These are phyloP conservation scores for Dinocampus coccinellae DNA, from an alignment of 2,888 invertebrate species.

Conservation along the genomic window DNA sequence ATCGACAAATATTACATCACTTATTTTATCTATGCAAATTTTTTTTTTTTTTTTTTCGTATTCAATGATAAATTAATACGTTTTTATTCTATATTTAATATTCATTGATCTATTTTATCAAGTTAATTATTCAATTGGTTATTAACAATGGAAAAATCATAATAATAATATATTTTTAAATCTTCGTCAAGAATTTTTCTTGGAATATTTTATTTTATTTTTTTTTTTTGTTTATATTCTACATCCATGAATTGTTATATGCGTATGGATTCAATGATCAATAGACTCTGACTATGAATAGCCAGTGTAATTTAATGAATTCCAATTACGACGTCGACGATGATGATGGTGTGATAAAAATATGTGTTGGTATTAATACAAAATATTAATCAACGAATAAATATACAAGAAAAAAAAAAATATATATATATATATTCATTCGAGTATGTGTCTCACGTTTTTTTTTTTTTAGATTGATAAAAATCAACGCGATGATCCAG, in stretches of 20 bases:
- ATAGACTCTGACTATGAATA: neutral
- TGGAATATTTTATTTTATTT: neutral
- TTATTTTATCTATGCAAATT: slow-evolving; percentile 10
- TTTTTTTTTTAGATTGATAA: neutral
- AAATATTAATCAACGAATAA: neutral
- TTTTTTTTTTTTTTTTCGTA: neutral
- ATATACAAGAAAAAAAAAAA: neutral
- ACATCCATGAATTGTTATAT: neutral
- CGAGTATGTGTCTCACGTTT: neutral
- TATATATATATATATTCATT: too few species aligned
- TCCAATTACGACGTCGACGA: slow-evolving; percentile 13
- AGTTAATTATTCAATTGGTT: too few species aligned
- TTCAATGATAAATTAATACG: neutral
- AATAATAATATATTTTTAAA: neutral
- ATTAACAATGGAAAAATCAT: too few species aligned
- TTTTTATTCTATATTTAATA: too few species aligned
- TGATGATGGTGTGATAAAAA: too few species aligned
- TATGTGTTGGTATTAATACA: neutral
- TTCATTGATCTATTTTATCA: too few species aligned
- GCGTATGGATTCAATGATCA: neutral
- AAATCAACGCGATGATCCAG: neutral
- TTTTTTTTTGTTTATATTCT: neutral
- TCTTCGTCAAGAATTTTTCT: neutral
- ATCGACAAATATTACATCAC: neutral
- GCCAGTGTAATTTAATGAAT: neutral